Percentiles rank a stretch among this genome's conserved stretches.
phyloP scores from a whole-genome alignment of 2,113 vertebrate genomes.

The Rhinoptilus africanus region DNA sequence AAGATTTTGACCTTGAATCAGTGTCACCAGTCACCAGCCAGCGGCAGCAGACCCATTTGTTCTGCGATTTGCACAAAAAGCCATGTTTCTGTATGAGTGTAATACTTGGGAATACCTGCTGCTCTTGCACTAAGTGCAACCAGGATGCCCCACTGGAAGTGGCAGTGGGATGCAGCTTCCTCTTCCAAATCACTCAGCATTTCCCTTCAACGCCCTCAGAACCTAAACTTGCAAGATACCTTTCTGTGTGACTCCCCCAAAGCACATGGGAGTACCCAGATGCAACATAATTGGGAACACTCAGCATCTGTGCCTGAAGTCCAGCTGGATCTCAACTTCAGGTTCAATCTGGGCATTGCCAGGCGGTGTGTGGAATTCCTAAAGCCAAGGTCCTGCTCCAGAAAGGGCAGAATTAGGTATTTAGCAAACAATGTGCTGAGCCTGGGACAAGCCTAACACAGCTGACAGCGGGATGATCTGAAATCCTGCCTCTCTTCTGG shows the following conservation, averaged over 20 bases:
- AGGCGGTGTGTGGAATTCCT: not conserved
- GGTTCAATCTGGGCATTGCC: not conserved
- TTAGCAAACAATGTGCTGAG: not conserved
- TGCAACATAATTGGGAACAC: not conserved
- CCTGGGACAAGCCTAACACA: not conserved
- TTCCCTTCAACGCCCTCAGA: not conserved
- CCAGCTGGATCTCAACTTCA: not conserved
- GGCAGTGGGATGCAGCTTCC: not conserved
- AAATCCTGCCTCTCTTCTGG: not conserved
- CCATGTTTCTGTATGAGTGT: not conserved
- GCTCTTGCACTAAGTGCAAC: not conserved
- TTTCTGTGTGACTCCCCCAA: not conserved
- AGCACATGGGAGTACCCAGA: not conserved
- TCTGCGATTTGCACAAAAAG: not conserved
- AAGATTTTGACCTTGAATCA: not conserved
- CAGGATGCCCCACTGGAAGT: not conserved
- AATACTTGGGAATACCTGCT: not conserved
- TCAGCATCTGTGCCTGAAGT: not conserved
- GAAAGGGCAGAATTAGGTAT: not conserved
- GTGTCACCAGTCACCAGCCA: not conserved
- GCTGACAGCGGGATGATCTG: not conserved
- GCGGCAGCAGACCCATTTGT: not conserved
- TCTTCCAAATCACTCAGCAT: not conserved
- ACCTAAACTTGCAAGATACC: not conserved
- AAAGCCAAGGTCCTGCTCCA: not conserved